Base-by-base conservation (phyloP, 2,888 invertebrate species). In the Spodoptera exigua region DNA sequence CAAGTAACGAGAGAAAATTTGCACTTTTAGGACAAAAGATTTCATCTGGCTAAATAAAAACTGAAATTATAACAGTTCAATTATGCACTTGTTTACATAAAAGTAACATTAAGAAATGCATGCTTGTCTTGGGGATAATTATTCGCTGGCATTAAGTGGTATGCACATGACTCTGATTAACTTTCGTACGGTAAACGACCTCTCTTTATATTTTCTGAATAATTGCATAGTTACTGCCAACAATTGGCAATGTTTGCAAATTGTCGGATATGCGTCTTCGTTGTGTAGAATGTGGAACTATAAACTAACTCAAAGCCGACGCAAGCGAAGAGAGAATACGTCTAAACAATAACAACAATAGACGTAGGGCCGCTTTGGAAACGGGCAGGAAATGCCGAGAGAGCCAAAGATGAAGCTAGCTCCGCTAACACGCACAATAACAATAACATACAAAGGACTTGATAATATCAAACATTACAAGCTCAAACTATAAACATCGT, bases 301-400 rank as follows among this genome's bases (percentile, higher is more conserved):
- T 81, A 71, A 78, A 71, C 69, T 61, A 63, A 61, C 39, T 66
- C 54, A 44, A 51, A 70, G 47, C 65, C 53, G 55, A 58, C 54
- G 68, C 45, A 61, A 54, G 61, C 66, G 58, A 63, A 49, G 64
- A 64, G 60, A 59, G 54, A 62, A 62, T 63, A 48, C 39, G 41
- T 52, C 56, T 70, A 81, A 86, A 89, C 85, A 89, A 90, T 85
- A 89, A 86, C 85, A 89, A 89, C 86, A 89, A 90, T 87, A 85
- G 83, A 81, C 67, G 66, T 74, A 75, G 78, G 74, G 67, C 78
- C 74, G 76, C 76, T 67, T 45, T 68, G 49, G 68, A 62, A 61
- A 53, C 69, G 55, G 78, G 76, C 90, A 91, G 92, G 92, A 93
- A 93, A 92, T 89, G 83, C 91, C 89, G 78, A 70, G 81, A 82